Conservation (phyloP, 2,113 vertebrate genomes). For the Phasianus colchicus region DNA sequence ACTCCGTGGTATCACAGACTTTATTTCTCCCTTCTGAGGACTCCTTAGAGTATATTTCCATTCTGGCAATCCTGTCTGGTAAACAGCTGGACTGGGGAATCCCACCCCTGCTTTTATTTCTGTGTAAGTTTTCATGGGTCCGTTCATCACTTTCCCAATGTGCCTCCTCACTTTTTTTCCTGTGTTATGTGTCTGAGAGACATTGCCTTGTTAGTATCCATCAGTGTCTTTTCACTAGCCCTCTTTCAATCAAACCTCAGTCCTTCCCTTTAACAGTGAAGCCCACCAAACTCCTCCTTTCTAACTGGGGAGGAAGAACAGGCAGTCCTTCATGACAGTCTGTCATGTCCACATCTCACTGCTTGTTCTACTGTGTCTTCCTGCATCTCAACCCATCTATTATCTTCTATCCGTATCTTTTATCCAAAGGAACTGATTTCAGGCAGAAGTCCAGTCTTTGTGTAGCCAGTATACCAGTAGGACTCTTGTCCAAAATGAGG, state of each 20-base stretch:
- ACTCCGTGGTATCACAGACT: neutral
- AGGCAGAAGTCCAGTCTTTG: neutral
- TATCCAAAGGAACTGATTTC: neutral
- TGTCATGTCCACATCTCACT: slow-evolving; percentile 37
- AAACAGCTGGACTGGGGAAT: neutral
- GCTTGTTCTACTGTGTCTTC: neutral
- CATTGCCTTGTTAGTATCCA: neutral
- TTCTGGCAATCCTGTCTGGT: neutral
- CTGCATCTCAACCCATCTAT: neutral
- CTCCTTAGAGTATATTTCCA: neutral
- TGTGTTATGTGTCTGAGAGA: neutral
- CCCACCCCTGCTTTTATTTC: neutral
- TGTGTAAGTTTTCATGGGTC: neutral
- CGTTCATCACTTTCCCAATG: neutral
- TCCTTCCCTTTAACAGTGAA: neutral
- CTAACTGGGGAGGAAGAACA: neutral
- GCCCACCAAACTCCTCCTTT: neutral
- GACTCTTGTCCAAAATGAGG: neutral
- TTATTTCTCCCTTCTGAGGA: neutral
- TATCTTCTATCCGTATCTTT: neutral
- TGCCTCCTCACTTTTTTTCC: neutral
- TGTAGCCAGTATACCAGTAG: neutral
- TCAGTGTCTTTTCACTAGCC: neutral
- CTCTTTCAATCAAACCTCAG: neutral
- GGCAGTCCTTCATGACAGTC: neutral